These are phyloP conservation scores for Siniperca scherzeri DNA, from an alignment of 2,797 vertebrate genomes.

Conservation along the genomic window DNA sequence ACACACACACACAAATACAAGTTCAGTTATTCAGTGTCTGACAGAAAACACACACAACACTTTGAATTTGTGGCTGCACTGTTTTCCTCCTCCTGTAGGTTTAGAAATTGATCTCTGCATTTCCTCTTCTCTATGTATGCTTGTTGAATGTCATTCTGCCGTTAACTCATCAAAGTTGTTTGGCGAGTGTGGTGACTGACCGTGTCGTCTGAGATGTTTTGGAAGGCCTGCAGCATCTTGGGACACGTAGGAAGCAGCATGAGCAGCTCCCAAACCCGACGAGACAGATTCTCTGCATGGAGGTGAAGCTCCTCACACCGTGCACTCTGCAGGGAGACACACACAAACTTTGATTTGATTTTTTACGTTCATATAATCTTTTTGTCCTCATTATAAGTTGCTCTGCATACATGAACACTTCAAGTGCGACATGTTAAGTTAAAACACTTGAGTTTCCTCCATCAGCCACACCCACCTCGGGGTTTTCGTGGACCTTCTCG, in stretches of 20 bases:
- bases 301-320: constrained; percentile 98
- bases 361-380: no score
- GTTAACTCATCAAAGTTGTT: not conserved
- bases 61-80: not conserved
- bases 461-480: constrained; percentile 85
- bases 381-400: not conserved
- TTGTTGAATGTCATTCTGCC: not conserved
- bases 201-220: constrained; percentile 96
- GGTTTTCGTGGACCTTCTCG: constrained; percentile 88
- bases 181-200: constrained; percentile 74
- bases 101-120: not conserved
- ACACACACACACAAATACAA: not conserved
- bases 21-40: not conserved
- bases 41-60: not conserved
- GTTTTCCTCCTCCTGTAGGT: not conserved
- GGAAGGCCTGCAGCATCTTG: constrained; percentile 98
- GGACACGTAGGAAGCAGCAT: constrained; percentile 99
- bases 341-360: no score
- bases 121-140: not conserved
- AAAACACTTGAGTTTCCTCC: not conserved
- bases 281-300: constrained; percentile 97
- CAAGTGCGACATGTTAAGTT: rapidly evolving
- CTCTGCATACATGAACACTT: not conserved
- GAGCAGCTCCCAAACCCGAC: constrained; percentile 97
- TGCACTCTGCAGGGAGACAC: constrained; percentile 81